These are phyloP conservation scores for Athene noctua DNA, from an alignment of 2,113 vertebrate genomes.

Conservation along the genomic window DNA sequence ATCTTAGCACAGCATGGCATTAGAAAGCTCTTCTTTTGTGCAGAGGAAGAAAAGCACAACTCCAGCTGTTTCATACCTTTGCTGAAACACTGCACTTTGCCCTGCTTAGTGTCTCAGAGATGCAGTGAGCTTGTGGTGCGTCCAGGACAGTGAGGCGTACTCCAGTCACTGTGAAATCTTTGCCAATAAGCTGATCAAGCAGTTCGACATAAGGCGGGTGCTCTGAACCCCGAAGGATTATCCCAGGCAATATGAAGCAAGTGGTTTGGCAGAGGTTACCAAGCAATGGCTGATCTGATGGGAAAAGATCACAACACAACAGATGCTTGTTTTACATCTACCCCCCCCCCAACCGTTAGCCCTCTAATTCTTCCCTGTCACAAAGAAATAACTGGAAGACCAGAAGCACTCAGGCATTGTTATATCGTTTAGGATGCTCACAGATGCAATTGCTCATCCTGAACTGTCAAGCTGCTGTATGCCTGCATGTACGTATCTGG, in stretches of 20 bases:
- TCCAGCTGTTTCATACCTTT: constrained; percentile 23
- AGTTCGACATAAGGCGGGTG: constrained; percentile 50
- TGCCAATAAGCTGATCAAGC: constrained; percentile 57
- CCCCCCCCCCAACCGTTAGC: background rate
- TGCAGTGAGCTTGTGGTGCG: constrained; percentile 10
- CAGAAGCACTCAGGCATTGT: rapidly evolving
- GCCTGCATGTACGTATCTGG: background rate
- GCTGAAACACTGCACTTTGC: background rate
- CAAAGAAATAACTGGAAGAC: background rate
- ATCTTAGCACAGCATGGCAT: background rate
- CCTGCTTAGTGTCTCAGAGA: constrained; percentile 35
- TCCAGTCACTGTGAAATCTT: constrained; percentile 71
- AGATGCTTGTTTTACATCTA: background rate
- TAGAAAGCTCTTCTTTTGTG: background rate
- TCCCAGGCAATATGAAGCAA: constrained; percentile 69
- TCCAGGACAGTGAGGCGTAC: constrained; percentile 59
- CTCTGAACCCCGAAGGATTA: constrained; percentile 17
- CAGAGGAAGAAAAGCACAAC: background rate
- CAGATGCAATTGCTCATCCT: background rate
- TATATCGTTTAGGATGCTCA: background rate
- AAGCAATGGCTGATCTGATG: background rate
- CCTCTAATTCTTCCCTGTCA: background rate
- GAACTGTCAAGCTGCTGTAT: background rate
- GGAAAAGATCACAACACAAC: background rate
- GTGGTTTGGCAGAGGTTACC: constrained; percentile 69